Percentiles rank a stretch among this genome's conserved stretches.
Conservation (phyloP, 2,113 vertebrate species). For the Hippotragus niger region DNA sequence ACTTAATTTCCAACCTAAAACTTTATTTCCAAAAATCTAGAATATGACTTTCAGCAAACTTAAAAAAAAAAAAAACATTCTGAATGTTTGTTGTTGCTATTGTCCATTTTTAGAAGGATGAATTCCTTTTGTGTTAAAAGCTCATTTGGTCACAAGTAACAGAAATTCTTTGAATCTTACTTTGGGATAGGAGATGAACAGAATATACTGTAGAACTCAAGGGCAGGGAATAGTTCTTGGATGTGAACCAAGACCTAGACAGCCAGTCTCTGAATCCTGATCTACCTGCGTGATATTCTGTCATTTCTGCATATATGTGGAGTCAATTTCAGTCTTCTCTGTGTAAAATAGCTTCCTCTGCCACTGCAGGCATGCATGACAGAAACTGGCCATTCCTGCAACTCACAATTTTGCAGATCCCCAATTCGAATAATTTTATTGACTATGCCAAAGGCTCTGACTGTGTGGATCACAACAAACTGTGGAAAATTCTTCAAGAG, state of each 20-base stretch:
- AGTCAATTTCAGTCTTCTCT: not conserved
- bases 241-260: not conserved
- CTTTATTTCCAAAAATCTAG: not conserved
- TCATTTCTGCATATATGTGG: not conserved
- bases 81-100: not conserved
- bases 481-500: not conserved
- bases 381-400: not conserved
- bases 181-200: not conserved
- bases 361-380: not conserved
- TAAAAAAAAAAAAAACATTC: not conserved
- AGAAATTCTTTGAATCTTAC: not conserved
- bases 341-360: not conserved
- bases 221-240: not conserved
- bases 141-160: not conserved
- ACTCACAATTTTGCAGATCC: not conserved
- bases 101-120: not conserved
- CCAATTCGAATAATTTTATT: not conserved
- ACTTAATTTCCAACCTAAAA: not conserved
- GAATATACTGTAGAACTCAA: not conserved
- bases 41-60: not conserved
- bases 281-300: not conserved
- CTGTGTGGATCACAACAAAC: not conserved
- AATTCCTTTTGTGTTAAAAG: not conserved
- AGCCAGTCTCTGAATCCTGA: not conserved
- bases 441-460: not conserved